phyloP scores from a whole-genome alignment of 2,797 vertebrate species.

The Manis javanica region DNA sequence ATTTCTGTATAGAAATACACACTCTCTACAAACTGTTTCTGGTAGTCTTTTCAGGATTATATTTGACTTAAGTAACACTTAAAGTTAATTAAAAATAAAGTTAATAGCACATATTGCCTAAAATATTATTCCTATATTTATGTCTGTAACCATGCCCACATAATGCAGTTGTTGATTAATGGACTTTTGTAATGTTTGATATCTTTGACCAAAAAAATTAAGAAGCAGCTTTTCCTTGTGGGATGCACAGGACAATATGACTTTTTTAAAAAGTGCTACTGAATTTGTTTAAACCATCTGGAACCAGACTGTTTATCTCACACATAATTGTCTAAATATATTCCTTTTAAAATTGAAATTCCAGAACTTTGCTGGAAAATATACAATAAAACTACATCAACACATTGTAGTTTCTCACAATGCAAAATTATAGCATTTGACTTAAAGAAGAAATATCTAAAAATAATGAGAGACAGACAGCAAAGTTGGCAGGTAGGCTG shows the following conservation, averaged over 20 bases:
- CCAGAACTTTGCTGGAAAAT: background rate
- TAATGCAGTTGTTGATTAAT: background rate
- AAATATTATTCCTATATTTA: background rate
- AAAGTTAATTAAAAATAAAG: background rate
- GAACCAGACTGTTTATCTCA: background rate
- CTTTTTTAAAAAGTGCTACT: background rate
- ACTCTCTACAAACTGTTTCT: background rate
- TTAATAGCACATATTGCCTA: background rate
- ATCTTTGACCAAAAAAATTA: background rate
- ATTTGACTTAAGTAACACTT: background rate
- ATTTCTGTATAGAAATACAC: background rate
- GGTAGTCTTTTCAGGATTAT: background rate
- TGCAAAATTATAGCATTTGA: background rate
- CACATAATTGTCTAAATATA: background rate
- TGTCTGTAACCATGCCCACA: background rate
- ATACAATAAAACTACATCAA: background rate
- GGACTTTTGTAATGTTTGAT: background rate
- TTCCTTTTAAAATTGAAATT: slow-evolving; percentile 27
- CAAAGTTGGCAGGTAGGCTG: background rate
- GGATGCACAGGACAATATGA: background rate
- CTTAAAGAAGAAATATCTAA: background rate
- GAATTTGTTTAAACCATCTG: slow-evolving; percentile 15
- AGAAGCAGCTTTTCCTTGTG: slow-evolving; percentile 38
- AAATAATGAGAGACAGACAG: background rate
- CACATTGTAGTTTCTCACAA: background rate